Conservation (phyloP, 2,797 vertebrate genomes). For the Xerus rutilus region DNA sequence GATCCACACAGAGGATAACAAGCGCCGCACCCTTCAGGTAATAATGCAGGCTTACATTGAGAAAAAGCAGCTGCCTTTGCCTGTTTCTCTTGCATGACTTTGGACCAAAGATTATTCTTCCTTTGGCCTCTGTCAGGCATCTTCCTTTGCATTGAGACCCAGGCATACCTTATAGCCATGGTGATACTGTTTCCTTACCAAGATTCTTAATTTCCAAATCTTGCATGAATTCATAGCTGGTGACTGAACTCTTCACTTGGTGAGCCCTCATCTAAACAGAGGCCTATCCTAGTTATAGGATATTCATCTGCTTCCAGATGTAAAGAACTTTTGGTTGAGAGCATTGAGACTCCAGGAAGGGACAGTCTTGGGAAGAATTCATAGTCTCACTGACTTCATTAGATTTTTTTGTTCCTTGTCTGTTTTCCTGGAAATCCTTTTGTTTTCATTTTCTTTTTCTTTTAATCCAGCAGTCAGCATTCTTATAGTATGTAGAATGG, state of each 20-base stretch:
- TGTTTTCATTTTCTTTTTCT: not conserved
- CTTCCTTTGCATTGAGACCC: not conserved
- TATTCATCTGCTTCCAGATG: slow-evolving; percentile 26
- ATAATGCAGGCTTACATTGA: not conserved
- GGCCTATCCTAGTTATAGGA: not conserved
- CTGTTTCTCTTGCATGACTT: slow-evolving; percentile 21
- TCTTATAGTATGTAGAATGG: not conserved
- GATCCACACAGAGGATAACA: slow-evolving; percentile 99
- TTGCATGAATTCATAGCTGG: slow-evolving; percentile 36
- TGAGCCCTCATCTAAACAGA: slow-evolving; percentile 25
- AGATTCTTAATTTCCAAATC: slow-evolving; percentile 53
- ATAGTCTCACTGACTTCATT: not conserved
- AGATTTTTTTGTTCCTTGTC: slow-evolving; percentile 22
- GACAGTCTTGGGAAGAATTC: slow-evolving; percentile 39
- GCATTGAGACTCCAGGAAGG: slow-evolving; percentile 42
- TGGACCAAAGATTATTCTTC: not conserved
- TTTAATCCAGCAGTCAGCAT: slow-evolving; percentile 47
- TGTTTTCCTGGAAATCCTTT: slow-evolving; percentile 53
- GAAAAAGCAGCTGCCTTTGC: not conserved
- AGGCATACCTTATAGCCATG: not conserved
- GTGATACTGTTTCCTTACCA: slow-evolving; percentile 34
- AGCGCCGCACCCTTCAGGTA: slow-evolving; percentile 98
- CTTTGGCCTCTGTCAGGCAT: slow-evolving; percentile 32
- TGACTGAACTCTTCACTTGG: slow-evolving; percentile 24
- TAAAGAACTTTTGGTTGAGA: slow-evolving; percentile 61